Evolutionary conservation across 2,797 vertebrate genomes (phyloP), one percentile per base, ranked within the genome.

Genomic region (Galagoides demidoff): DNA sequence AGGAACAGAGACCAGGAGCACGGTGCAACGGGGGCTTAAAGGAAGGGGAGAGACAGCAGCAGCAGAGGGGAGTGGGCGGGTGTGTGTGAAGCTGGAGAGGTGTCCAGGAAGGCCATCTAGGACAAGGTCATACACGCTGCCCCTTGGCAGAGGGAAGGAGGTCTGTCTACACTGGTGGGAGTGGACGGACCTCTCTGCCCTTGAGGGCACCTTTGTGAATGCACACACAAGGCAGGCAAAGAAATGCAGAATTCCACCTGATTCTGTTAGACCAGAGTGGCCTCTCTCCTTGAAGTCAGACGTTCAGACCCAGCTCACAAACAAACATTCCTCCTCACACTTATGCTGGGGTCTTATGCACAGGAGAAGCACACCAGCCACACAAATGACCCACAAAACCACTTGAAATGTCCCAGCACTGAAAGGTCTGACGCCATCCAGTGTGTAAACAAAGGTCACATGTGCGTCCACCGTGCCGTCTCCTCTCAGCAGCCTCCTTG

Each of bases 391-490:
- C n/a, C 19, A 11, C 71, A 29, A 57, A 23, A 7, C 1, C 9
- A 6, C 23, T 0, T 2, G 19, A 0, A 2, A 25, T n/a, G 34
- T 25, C 86, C 84, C 59, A 1, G 14, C 3, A 0, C 27, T 2
- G 52, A 23, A n/a, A 3, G 45, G 8, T 27, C 19, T 31, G 55
- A 22, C 43, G 39, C 57, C 39, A 10, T 0, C 1, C 0, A 7
- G 34, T 1, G 7, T 7, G 25, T 25, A 76, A 57, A 34, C 19
- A 57, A 37, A 14, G 16, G 20, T 16, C 6, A 16, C 0, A 5
- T 3, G 5, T 0, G 16, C 0, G 9, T 4, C 22, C 9, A 20
- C 9, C 2, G 0, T 0, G 2, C 6, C 0, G n/a, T 2, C 7
- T 22, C 3, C 4, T 45, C 7, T 10, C 29, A 0, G 5, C 49